Evolutionary conservation across 2,888 invertebrate genomes (phyloP).

Genomic region (Gibbula magus): DNA sequence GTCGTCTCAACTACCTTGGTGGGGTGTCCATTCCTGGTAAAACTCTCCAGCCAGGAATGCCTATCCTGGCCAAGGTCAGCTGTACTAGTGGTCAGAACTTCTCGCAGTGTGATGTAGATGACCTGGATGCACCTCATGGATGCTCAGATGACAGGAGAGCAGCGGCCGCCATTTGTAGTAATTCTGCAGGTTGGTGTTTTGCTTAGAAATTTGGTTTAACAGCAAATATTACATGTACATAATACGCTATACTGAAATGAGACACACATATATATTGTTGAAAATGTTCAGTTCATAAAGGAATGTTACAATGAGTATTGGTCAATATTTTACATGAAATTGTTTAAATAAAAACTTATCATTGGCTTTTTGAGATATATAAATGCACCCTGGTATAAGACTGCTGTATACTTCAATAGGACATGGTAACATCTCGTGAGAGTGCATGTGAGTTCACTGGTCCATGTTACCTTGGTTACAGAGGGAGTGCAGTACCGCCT

Average conservation of each 20-base stretch:
- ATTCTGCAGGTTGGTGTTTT: conserved; percentile 22
- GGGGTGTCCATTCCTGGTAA: conserved; percentile 26
- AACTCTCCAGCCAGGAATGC: conserved; percentile 28
- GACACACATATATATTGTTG: no score
- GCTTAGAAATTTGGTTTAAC: no score
- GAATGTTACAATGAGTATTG: no score
- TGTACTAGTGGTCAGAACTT: conserved; percentile 50
- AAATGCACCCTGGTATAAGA: no score
- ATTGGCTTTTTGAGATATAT: no score
- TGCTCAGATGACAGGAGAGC: conserved; percentile 41
- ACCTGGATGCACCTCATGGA: conserved; percentile 42
- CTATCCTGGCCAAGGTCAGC: conserved; percentile 49
- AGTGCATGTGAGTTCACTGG: not conserved
- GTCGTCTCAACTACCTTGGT: conserved; percentile 72
- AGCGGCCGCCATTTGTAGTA: conserved; percentile 56
- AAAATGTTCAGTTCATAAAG: no score
- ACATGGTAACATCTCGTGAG: not conserved
- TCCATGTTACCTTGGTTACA: not conserved
- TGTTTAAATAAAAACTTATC: no score
- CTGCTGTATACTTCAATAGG: not conserved
- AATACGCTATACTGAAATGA: no score
- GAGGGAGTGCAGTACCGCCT: conserved; percentile 48
- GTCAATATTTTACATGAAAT: no score
- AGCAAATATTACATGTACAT: no score
- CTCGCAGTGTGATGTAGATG: conserved; percentile 42